phyloP scores from a whole-genome alignment of 2,113 vertebrate species.

The Egretta garzetta region DNA sequence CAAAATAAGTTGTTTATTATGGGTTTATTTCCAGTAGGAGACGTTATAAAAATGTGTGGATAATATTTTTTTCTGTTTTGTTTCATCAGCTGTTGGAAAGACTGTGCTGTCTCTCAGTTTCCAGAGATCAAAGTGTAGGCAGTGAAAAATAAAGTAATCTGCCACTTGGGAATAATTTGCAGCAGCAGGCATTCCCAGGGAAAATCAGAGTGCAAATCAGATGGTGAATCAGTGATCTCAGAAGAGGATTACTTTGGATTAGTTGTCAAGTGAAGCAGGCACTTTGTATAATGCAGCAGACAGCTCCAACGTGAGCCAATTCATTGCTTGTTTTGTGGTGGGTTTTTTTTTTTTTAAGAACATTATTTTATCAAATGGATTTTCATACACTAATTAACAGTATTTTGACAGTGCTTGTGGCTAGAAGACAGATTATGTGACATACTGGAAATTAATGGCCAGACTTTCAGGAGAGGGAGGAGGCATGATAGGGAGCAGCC shows the following conservation, averaged over 20 bases:
- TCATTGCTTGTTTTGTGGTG: not conserved
- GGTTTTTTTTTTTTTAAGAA: not conserved
- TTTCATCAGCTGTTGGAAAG: not conserved
- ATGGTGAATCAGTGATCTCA: not conserved
- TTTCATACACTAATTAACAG: not conserved
- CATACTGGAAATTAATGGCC: not conserved
- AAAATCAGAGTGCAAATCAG: constrained; percentile 28
- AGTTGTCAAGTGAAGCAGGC: constrained; percentile 19
- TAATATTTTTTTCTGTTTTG: not conserved
- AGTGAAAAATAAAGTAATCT: constrained; percentile 1
- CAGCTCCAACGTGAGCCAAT: not conserved
- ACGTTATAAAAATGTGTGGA: not conserved
- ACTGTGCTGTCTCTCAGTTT: not conserved
- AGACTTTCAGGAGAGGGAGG: not conserved
- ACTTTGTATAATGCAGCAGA: constrained; percentile 37
- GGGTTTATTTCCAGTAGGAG: not conserved
- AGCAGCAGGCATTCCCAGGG: not conserved
- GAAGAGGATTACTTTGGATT: constrained; percentile 62
- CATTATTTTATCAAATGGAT: not conserved
- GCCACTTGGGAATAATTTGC: constrained; percentile 15
- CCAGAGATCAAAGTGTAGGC: not conserved
- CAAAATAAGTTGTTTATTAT: not conserved
- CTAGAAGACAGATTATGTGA: not conserved
- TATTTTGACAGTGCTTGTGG: not conserved
- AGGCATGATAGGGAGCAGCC: not conserved